These are phyloP conservation scores for Xanthorhoe spadicearia DNA, from an alignment of 2,888 invertebrate genomes.

Conservation along the genomic window DNA sequence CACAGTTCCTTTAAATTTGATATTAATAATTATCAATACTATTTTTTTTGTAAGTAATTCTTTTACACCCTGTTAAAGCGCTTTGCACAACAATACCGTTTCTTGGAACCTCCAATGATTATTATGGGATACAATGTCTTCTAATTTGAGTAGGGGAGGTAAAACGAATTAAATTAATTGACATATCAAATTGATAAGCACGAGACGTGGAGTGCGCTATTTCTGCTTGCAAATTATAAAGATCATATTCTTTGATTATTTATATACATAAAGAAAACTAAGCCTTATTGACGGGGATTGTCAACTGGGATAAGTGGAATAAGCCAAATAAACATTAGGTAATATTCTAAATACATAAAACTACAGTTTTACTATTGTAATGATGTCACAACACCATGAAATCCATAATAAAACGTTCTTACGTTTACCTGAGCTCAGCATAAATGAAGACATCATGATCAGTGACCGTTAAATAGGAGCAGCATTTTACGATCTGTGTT, in stretches of 20 bases:
- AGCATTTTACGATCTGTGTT: conserved; percentile 42
- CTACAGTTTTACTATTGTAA: too few relatives aligned
- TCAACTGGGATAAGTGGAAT: too few relatives aligned
- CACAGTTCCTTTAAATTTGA: too few relatives aligned
- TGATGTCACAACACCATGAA: too few relatives aligned
- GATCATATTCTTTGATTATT: too few relatives aligned
- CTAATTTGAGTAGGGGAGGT: conserved; percentile 15
- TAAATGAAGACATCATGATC: background rate
- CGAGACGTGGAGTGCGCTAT: background rate
- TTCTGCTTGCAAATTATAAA: background rate
- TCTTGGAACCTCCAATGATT: conserved; percentile 13
- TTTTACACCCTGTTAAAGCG: conserved; percentile 7
- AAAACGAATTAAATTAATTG: conserved; percentile 9
- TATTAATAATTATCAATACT: background rate
- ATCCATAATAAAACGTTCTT: background rate
- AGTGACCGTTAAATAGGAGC: conserved; percentile 21
- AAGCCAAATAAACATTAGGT: too few relatives aligned
- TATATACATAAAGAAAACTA: too few relatives aligned
- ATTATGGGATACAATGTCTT: conserved; percentile 18
- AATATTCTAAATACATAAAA: too few relatives aligned
- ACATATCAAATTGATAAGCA: background rate
- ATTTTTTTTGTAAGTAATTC: background rate
- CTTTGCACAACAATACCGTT: conserved; percentile 15
- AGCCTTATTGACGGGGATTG: too few relatives aligned
- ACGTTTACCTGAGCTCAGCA: background rate